These are phyloP conservation scores for Drosophila pseudotalamancana DNA, from an alignment of 2,888 invertebrate genomes.

Conservation along the genomic window DNA sequence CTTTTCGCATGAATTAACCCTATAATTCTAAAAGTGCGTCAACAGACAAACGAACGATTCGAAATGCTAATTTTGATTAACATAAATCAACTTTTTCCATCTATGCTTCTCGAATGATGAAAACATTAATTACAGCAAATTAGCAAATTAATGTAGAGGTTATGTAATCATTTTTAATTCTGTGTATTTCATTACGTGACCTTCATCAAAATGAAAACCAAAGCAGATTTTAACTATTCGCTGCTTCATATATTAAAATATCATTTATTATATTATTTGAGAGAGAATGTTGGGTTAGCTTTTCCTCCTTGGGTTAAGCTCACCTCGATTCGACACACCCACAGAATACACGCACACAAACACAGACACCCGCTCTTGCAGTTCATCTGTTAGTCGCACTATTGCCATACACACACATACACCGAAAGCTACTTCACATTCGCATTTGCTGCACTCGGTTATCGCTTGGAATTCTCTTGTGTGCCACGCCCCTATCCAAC, in stretches of 20 bases:
- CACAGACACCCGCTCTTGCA: not conserved
- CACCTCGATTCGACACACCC: constrained; percentile 27
- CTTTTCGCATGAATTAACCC: constrained; percentile 61
- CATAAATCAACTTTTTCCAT: too few species aligned
- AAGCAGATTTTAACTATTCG: not conserved
- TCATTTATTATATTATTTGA: not conserved
- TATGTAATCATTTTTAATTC: not conserved
- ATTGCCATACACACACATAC: not conserved
- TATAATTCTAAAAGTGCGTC: constrained; percentile 32
- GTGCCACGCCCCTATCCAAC: constrained; percentile 5
- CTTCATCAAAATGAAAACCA: not conserved
- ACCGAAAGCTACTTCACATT: not conserved
- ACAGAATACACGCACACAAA: not conserved
- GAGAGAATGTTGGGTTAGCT: not conserved
- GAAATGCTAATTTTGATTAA: too few species aligned
- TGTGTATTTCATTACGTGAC: not conserved
- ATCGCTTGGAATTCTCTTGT: constrained; percentile 27
- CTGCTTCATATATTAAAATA: not conserved
- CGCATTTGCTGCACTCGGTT: constrained; percentile 16
- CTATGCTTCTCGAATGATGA: too few species aligned
- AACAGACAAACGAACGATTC: not conserved
- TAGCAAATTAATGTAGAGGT: not conserved
- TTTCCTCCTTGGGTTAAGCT: constrained; percentile 43
- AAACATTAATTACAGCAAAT: too few species aligned
- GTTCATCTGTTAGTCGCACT: constrained; percentile 20